Evolutionary conservation across 2,888 invertebrate species (phyloP), one percentile per base, ranked within the genome.

Genomic region (Andrena dorsata): DNA sequence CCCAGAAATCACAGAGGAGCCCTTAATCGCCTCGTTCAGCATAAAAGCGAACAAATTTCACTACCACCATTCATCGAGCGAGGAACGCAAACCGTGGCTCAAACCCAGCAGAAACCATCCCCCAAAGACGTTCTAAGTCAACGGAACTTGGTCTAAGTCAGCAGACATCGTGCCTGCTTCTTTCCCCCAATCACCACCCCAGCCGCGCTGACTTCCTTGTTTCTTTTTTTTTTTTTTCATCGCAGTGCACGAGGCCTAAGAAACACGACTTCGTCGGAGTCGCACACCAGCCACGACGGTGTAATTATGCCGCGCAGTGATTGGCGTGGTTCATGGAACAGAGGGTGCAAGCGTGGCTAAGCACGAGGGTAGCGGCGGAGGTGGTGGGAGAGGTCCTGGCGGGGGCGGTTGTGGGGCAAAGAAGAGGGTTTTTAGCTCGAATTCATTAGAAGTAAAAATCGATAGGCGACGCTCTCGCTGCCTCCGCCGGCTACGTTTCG

Each of bases 371-470:
- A 82, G 84, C 83, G 61, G 83, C 84, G 76, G 58, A 20, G 41
- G 2, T 23, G 61, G 47, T 6, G 74, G 58, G 78, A 49, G 76
- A 64, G 71, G 51, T 63, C 74, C 82, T 80, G 86, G 85, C 80
- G 77, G 76, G 86, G 78, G 77, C 68, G 76, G 69, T 49, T 68
- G 85, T 84, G 87, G 87, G 89, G 86, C 89, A 85, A 70, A 82
- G 84, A 84, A 88, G 89, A 88, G 88, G 92, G 90, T 93, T 93
- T 93, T 93, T 92, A 92, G 93, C 93, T 92, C 92, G 93, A 93
- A 93, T 93, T 93, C 93, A 93, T 93, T 93, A 93, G 92, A 92
- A 92, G 92, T 93, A 92, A 93, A 93, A 92, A 93, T 93, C 93
- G 92, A 93, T 93, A 93, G 92, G 90, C 92, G 92, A 92, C 92